Base-by-base conservation (phyloP, 2,888 invertebrate species). In the Cephus nigrinus region DNA sequence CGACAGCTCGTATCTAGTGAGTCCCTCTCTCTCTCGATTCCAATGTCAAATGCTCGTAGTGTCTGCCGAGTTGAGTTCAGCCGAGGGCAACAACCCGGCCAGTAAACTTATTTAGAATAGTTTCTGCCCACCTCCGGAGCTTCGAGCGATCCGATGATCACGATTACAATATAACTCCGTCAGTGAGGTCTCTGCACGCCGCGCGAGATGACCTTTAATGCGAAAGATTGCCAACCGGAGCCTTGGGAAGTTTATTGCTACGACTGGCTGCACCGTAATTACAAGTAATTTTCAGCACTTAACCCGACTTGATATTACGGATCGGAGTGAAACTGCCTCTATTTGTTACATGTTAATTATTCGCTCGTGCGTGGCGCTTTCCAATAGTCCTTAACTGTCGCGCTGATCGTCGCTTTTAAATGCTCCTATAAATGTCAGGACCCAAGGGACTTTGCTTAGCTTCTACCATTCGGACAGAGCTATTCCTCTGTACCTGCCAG, bases 31-130 rank as follows among this genome's bases (percentile, higher is more conserved):
- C 23, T 31, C 71, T 33, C 12, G 71, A 33, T 31, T 31, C 71
- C 71, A 71, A 71, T 71, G 71, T 71, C 71, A 71, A 71, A 71
- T 33, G 71, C 71, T 71, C 31, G 31, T 33, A 71, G 32, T 31
- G 32, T 71, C 71, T 33, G 71, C 71, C 71, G 71, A 31, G 71
- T 33, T 33, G 71, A 31, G 89, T 90, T 90, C 89, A 90, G 84
- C 84, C 81, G 89, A 89, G 90, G 90, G 86, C 90, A 90, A 89
- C 90, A 90, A 90, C 90, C 90, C 87, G 88, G 80, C 80, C 82
- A 81, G 84, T 85, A 86, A 88, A 88, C 89, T 89, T 88, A 89
- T 89, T 89, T 89, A 87, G 88, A 88, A 88, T 87, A 87, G 88
- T 83, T 85, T 81, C 83, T 83, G 84, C 82, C 85, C 86, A 83